These are phyloP conservation scores for Coluber constrictor DNA, from an alignment of 2,797 vertebrate species.

Conservation along the genomic window DNA sequence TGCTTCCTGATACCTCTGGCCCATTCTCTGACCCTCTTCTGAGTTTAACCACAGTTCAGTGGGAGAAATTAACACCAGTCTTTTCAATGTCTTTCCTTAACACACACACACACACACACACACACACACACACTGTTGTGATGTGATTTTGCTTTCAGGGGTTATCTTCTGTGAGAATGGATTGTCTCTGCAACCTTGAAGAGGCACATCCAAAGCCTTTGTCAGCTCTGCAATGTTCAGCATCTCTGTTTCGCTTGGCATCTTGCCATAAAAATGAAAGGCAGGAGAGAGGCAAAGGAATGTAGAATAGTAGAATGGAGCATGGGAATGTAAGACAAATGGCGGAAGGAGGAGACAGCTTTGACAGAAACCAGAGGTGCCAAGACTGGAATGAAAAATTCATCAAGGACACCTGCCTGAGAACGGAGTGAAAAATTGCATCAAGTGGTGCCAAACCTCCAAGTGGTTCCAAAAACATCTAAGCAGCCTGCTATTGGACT, in stretches of 20 bases:
- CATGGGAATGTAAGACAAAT: background rate
- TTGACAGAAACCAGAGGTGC: background rate
- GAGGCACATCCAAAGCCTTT: background rate
- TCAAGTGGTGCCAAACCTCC: background rate
- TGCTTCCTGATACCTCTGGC: background rate
- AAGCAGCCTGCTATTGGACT: background rate
- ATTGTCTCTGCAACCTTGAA: background rate
- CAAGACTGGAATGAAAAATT: background rate
- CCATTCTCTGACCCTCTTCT: background rate
- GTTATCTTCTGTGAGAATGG: background rate
- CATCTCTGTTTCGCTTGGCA: background rate
- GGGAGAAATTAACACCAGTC: background rate
- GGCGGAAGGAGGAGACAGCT: background rate
- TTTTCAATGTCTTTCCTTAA: background rate
- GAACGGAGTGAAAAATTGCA: background rate
- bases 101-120: background rate
- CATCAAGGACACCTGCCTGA: background rate
- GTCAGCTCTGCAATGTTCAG: background rate
- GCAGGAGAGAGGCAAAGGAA: background rate
- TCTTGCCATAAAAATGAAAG: background rate
- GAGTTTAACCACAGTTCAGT: background rate
- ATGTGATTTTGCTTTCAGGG: background rate
- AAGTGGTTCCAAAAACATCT: background rate
- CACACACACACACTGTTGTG: background rate
- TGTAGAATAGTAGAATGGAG: background rate